These are phyloP conservation scores for Leptodactylus fuscus DNA, from an alignment of 2,113 vertebrate species.

Conservation along the genomic window DNA sequence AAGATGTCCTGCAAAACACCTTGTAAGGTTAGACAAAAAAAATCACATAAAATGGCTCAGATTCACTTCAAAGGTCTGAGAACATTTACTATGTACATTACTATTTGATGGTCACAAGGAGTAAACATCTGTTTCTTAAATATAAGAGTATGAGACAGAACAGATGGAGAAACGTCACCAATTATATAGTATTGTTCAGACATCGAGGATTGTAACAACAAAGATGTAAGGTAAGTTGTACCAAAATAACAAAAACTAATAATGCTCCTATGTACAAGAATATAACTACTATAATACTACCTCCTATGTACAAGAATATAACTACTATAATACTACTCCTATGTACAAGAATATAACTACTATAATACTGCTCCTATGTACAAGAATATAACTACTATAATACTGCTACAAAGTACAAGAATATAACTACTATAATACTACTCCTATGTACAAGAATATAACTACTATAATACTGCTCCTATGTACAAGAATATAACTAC, in stretches of 20 bases:
- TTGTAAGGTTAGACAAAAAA: not conserved
- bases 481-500: too few species aligned
- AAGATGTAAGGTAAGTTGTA: not conserved
- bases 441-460: too few species aligned
- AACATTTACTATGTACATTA: conserved; percentile 20
- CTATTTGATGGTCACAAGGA: conserved; percentile 45
- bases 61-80: conserved; percentile 31
- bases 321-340: too few species aligned
- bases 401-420: too few species aligned
- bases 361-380: too few species aligned
- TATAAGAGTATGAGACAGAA: not conserved
- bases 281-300: not conserved
- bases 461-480: too few species aligned
- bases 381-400: too few species aligned
- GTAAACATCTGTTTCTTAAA: conserved; percentile 54
- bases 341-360: too few species aligned
- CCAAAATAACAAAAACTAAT: not conserved
- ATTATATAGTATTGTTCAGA: not conserved
- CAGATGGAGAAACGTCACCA: conserved; percentile 16
- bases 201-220: not conserved
- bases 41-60: not conserved
- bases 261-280: not conserved
- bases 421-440: too few species aligned
- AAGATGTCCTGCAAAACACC: not conserved
- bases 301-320: too few species aligned